Evolutionary conservation across 2,888 invertebrate genomes (phyloP), one percentile per base, ranked within the genome.

Genomic region (Holacanthella duospinosa): DNA sequence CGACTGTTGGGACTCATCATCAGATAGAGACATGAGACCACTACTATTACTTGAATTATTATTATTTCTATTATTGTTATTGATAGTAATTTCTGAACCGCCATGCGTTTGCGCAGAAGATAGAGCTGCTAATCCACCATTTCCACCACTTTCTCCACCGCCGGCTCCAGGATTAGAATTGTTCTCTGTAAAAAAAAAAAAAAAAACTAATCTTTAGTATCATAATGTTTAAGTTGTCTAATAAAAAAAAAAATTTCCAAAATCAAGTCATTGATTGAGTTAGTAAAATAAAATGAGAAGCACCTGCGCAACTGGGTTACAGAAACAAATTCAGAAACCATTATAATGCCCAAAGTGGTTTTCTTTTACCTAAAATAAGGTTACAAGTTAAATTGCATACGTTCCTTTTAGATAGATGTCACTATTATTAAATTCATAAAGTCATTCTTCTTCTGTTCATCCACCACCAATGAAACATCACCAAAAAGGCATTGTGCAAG

Each of bases 111-210:
- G 36, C 36, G 36, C 16, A 9, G 36, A 36, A 36, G 36, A 9
- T 9, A 9, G 9, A 36, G 36, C 36, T 9, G 36, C 6, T 9
- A 36, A 9, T 16, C 36, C 16, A 36, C 16, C 36, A 36, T 16
- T 16, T 9, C 36, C 36, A 16, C 36, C 36, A 36, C 36, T 16
- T 55, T 44, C 43, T 55, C 57, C 26, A 71, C 76, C 61, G 71
- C 68, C 57, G 74, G 72, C 1, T 73, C 73, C 24, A 75, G 73
- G 29, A 76, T 69, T 25, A 76, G 76, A 58, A 78, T 78, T 54
- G 75, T 67, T 60, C 82, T 82, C 81, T 76, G 68, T 56, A 74
- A 71, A n/a, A n/a, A 61, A 58, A 65, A 43, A 62, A 61, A 59
- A 63, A 9, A 24, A 48, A 48, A 53, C 16, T 16, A 36, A 16